Evolutionary conservation across 2,113 vertebrate genomes (phyloP), one percentile per base, ranked within the genome.

Genomic region (Thamnophis sirtalis): DNA sequence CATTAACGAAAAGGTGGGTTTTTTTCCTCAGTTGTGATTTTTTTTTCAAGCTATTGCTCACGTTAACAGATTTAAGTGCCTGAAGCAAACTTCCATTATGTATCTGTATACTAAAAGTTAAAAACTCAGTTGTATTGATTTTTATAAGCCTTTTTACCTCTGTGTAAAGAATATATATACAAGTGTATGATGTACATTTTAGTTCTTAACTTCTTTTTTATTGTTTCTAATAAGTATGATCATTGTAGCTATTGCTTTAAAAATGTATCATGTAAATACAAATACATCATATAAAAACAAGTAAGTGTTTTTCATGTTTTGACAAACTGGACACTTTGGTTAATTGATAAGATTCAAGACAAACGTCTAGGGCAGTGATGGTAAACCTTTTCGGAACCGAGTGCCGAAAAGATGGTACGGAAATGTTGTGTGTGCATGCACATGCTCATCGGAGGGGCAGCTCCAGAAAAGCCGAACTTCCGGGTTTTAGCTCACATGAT

Each of bases 131-230:
- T 98, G 98, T 98, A 98, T 97, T 98, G 97, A 98, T 98, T 98
- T 98, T 98, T 98, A 98, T 98, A 98, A 98, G 97, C 98, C 98
- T 99, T 99, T 99, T 99, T 99, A 99, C 98, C 98, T 99, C 98
- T 98, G 98, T 99, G 97, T 97, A 98, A 98, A 98, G 98, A 97
- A 98, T 98, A 98, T 98, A 98, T 98, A 98, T 98, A 98, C 98
- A 98, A 98, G 98, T 98, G 98, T 99, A 98, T 99, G 98, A 98
- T 99, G 98, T 99, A 98, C 98, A 99, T 99, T 98, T 99, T 98
- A 98, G 98, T 98, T 98, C 97, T 98, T 98, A 98, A 98, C 98
- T 98, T 97, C 96, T 97, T 98, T 98, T 98, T 98, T 98, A 98
- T 98, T 98, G 98, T 99, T 99, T 98, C 98, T 98, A 98, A 98